Percentiles rank a stretch among this genome's conserved stretches.
Evolutionary conservation across 2,888 invertebrate genomes (phyloP).

Genomic region (Tridacna gigas): DNA sequence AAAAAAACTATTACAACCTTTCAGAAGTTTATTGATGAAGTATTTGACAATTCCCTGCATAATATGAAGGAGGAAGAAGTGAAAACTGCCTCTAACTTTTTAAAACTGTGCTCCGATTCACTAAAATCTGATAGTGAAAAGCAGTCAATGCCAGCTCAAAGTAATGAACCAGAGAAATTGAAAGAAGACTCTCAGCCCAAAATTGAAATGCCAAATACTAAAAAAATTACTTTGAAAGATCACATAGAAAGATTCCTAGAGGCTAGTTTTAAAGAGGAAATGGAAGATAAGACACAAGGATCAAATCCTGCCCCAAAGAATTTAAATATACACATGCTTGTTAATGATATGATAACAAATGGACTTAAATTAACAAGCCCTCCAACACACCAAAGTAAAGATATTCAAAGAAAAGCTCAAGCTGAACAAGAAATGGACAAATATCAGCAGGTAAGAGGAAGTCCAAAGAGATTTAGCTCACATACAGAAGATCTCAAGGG

Average conservation of each 20-base stretch:
- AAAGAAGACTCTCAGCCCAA: constrained; percentile 25
- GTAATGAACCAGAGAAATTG: background rate
- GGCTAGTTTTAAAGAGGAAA: constrained; percentile 67
- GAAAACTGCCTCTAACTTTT: constrained; percentile 40
- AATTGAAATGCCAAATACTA: constrained; percentile 50
- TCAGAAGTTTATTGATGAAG: constrained; percentile 78
- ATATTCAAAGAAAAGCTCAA: background rate
- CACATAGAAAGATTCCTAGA: constrained; percentile 77
- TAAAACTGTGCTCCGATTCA: constrained; percentile 53
- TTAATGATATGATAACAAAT: constrained; percentile 73
- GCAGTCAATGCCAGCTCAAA: background rate
- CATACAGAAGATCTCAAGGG: background rate
- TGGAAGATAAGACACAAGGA: constrained; percentile 42
- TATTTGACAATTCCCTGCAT: constrained; percentile 74
- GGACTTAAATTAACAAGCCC: constrained; percentile 26
- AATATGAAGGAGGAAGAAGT: constrained; percentile 39
- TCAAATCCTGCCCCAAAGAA: constrained; percentile 38
- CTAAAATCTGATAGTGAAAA: constrained; percentile 23
- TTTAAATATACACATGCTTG: constrained; percentile 75
- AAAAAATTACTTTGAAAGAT: constrained; percentile 73
- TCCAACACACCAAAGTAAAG: background rate
- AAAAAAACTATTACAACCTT: constrained; percentile 65
- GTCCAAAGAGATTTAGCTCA: background rate
- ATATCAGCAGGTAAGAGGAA: background rate
- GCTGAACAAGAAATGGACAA: background rate